A percentile compares a stretch with the other conserved stretches of the same genome.
Evolutionary conservation across 2,888 invertebrate species (phyloP).

Genomic region (Cylindroiulus punctatus): DNA sequence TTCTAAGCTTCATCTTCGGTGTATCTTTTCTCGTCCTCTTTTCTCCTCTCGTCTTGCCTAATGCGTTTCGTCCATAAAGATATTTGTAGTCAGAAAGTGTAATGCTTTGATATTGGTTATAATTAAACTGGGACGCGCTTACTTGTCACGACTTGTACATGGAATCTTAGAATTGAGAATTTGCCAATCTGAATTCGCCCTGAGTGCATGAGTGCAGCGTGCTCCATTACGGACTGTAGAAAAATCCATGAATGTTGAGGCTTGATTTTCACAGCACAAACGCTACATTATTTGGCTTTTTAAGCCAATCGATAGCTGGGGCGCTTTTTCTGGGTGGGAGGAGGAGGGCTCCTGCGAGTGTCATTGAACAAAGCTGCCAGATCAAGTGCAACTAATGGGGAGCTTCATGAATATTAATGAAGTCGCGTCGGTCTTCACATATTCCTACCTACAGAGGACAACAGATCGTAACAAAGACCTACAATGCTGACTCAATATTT

Average conservation of each 20-base stretch:
- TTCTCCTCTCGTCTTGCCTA: background rate
- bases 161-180: background rate
- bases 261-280: constrained; percentile 49
- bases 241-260: constrained; percentile 45
- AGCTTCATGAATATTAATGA: constrained; percentile 52
- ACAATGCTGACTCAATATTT: background rate
- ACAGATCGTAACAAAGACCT: background rate
- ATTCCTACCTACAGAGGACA: constrained; percentile 25
- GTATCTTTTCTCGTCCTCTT: constrained; percentile 15
- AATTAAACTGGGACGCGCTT: background rate
- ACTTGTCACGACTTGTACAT: background rate
- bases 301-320: constrained; percentile 46
- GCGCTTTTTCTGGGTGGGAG: background rate
- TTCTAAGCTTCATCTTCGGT: background rate
- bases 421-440: background rate
- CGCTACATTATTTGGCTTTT: constrained; percentile 48
- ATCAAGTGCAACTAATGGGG: constrained; percentile 51
- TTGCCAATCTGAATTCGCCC: background rate
- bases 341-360: constrained; percentile 43
- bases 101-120: constrained; percentile 30
- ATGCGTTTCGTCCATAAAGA: constrained; percentile 10
- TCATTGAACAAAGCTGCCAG: constrained; percentile 52
- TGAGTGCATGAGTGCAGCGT: constrained; percentile 15
- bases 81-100: constrained; percentile 33
- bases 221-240: background rate